Evolutionary conservation across 1,140 invertebrate species (phyloP).

Genomic region (Phthorimaea operculella): DNA sequence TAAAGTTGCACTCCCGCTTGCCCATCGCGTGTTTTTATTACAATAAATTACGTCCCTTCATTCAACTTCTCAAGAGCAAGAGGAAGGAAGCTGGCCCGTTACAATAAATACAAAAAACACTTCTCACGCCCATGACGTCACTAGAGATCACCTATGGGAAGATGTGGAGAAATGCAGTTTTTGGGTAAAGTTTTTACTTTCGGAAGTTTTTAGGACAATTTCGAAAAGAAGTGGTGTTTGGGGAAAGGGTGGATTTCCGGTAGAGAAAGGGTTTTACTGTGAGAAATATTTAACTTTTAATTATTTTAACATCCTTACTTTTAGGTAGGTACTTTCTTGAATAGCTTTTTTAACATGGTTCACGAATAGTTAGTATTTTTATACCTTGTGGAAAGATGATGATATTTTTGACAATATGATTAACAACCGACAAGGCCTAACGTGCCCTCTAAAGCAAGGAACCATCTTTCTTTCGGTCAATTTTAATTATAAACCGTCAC

Average conservation of each 20-base stretch:
- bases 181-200: not conserved
- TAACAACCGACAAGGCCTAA: too few species aligned
- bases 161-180: not conserved
- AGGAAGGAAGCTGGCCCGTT: conserved; percentile 39
- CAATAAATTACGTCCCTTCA: conserved; percentile 29
- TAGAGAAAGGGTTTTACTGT: not conserved
- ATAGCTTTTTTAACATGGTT: too few species aligned
- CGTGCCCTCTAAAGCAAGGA: too few species aligned
- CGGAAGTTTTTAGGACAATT: not conserved
- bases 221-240: not conserved
- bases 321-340: too few species aligned
- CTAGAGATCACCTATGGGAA: not conserved
- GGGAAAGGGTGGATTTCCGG: not conserved
- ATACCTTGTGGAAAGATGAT: too few species aligned
- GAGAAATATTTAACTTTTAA: too few species aligned
- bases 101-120: conserved; percentile 24
- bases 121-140: conserved; percentile 30
- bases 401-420: too few species aligned
- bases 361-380: too few species aligned
- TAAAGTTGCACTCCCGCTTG: too few species aligned
- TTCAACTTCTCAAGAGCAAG: not conserved
- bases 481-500: too few species aligned
- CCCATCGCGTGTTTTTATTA: not conserved
- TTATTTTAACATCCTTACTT: too few species aligned
- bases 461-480: too few species aligned